A percentile compares a stretch with the other conserved stretches of the same genome.
These are phyloP conservation scores for Pimephales promelas DNA, from an alignment of 2,113 vertebrate species.

Conservation along the genomic window DNA sequence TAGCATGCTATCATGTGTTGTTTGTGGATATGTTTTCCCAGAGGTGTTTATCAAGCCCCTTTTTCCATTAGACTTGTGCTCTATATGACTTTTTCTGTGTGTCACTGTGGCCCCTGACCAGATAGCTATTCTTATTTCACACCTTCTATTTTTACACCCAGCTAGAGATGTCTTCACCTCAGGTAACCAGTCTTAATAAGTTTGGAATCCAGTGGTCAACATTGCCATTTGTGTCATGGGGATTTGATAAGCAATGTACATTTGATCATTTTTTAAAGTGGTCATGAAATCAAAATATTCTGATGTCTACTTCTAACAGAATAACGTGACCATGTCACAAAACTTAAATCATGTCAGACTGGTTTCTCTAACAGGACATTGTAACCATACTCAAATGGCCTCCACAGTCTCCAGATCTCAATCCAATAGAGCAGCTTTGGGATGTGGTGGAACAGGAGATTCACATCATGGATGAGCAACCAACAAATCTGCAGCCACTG, in stretches of 20 bases:
- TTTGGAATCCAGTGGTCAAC: not conserved
- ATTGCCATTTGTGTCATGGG: not conserved
- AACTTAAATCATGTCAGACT: no score
- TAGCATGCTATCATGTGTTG: conserved; percentile 36
- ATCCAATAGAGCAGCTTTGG: no score
- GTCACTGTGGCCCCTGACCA: not conserved
- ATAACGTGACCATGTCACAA: no score
- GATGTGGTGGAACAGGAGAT: no score
- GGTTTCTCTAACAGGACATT: no score
- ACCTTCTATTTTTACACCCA: conserved; percentile 50
- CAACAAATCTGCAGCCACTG: no score
- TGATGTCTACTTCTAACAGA: no score
- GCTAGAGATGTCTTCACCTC: conserved; percentile 24
- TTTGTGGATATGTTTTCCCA: conserved; percentile 17
- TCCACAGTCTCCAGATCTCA: no score
- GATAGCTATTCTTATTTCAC: conserved; percentile 27
- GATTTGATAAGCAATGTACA: not conserved
- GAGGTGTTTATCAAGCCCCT: conserved; percentile 26
- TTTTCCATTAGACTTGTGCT: conserved; percentile 42
- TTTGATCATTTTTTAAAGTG: not conserved
- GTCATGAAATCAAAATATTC: no score
- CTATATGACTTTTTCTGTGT: conserved; percentile 45
- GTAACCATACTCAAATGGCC: no score
- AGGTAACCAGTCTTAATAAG: conserved; percentile 36
- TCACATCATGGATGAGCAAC: no score